Evolutionary conservation across 2,113 vertebrate species (phyloP).

Genomic region (Eulemur rufifrons): DNA sequence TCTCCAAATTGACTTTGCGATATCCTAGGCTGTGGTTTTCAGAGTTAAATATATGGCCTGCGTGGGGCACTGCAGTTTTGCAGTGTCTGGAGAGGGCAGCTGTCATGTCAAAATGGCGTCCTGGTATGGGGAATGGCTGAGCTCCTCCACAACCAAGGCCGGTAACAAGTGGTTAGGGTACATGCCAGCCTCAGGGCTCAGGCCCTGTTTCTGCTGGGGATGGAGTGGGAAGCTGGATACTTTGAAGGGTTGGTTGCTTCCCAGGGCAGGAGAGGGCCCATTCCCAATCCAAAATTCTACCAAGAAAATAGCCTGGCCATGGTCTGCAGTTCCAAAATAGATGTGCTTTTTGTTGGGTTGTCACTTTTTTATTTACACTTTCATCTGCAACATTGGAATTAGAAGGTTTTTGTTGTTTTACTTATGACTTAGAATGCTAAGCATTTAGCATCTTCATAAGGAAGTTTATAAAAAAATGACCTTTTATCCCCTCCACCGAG

Average conservation of each 20-base stretch:
- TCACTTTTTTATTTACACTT: neutral
- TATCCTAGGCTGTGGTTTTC: neutral
- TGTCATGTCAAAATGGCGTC: neutral
- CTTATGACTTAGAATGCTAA: neutral
- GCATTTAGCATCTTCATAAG: neutral
- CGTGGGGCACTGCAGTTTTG: neutral
- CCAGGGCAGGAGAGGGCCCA: neutral
- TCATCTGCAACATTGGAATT: neutral
- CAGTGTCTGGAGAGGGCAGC: neutral
- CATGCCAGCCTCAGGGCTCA: neutral
- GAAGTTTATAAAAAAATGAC: neutral
- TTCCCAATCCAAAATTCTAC: neutral
- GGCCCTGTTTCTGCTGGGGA: neutral
- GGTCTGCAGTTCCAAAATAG: neutral
- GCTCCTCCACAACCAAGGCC: fast-evolving
- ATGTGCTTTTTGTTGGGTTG: neutral
- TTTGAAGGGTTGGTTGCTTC: neutral
- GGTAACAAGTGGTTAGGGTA: fast-evolving
- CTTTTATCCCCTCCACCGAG: neutral
- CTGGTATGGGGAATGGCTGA: neutral
- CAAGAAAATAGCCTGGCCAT: neutral
- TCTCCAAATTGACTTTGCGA: neutral
- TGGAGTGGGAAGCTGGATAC: neutral
- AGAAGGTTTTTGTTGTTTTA: neutral
- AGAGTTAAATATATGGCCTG: neutral